Evolutionary conservation across 2,113 vertebrate genomes (phyloP).

Genomic region (Hydrochoerus hydrochaeris): DNA sequence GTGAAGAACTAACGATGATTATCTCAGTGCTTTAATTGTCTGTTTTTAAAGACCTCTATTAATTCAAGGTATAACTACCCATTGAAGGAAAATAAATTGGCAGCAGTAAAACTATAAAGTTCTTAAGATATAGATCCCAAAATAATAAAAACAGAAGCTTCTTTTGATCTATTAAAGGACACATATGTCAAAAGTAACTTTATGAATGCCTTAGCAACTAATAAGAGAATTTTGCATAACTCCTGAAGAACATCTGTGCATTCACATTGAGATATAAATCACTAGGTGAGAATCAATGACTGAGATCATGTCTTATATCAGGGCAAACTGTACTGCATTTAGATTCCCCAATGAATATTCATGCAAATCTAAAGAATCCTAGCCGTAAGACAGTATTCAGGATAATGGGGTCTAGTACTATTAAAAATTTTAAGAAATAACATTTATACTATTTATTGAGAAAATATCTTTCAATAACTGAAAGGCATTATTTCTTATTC

Average conservation of each 20-base stretch:
- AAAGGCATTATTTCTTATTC: not conserved
- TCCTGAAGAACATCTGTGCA: not conserved
- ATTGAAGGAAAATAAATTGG: slow-evolving; percentile 30
- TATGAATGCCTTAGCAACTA: not conserved
- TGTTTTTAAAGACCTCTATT: slow-evolving; percentile 33
- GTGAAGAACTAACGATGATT: not conserved
- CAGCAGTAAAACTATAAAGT: slow-evolving; percentile 40
- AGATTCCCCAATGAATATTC: not conserved
- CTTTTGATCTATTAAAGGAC: not conserved
- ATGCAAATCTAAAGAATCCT: slow-evolving; percentile 13
- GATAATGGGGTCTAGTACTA: not conserved
- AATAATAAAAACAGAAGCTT: slow-evolving; percentile 5
- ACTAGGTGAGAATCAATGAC: not conserved
- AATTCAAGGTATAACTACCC: not conserved
- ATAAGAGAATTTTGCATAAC: not conserved
- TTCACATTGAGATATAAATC: not conserved
- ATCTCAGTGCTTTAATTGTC: not conserved
- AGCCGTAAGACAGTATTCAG: not conserved
- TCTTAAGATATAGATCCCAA: not conserved
- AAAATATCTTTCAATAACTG: not conserved
- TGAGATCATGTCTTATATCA: not conserved
- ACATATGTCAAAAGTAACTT: not conserved
- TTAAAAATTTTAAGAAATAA: not conserved
- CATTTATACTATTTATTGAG: not conserved
- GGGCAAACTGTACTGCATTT: not conserved